Evolutionary conservation across 2,888 invertebrate genomes (phyloP).

Genomic region (Heteromurus nitidus): DNA sequence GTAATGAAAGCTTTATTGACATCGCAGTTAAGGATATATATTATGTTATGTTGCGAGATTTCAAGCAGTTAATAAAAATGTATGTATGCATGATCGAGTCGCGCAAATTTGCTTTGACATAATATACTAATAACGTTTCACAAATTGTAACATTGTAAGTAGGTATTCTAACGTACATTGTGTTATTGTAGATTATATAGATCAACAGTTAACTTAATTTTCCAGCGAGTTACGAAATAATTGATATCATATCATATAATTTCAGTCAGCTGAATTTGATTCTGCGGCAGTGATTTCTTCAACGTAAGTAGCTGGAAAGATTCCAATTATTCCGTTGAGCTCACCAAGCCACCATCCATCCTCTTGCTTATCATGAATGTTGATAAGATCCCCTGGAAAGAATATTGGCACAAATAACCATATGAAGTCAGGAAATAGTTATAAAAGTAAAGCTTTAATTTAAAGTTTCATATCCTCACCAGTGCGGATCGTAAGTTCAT

Average conservation of each 20-base stretch:
- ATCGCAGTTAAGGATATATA: no score
- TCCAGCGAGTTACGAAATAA: no score
- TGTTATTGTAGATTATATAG: background rate
- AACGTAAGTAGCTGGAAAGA: constrained; percentile 96
- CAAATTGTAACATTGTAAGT: no score
- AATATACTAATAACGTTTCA: no score
- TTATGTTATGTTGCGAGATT: no score
- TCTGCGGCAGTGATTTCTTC: constrained; percentile 80
- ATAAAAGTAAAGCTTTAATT: background rate
- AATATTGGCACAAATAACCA: background rate
- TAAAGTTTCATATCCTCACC: constrained; percentile 77
- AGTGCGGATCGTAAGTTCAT: constrained; percentile 86
- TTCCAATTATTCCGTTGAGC: constrained; percentile 88
- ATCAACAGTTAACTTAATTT: background rate
- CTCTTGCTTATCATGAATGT: constrained; percentile 91
- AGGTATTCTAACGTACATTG: no score
- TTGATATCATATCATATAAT: no score
- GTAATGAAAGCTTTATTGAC: no score
- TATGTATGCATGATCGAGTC: no score
- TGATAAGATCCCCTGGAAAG: constrained; percentile 86
- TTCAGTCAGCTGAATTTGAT: constrained; percentile 54
- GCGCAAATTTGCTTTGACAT: no score
- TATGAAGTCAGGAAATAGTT: background rate
- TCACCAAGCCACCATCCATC: constrained; percentile 98
- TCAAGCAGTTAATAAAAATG: no score